Base-by-base conservation (phyloP, 92 coral and sea anemone species). In the Paramuricea clavata region DNA sequence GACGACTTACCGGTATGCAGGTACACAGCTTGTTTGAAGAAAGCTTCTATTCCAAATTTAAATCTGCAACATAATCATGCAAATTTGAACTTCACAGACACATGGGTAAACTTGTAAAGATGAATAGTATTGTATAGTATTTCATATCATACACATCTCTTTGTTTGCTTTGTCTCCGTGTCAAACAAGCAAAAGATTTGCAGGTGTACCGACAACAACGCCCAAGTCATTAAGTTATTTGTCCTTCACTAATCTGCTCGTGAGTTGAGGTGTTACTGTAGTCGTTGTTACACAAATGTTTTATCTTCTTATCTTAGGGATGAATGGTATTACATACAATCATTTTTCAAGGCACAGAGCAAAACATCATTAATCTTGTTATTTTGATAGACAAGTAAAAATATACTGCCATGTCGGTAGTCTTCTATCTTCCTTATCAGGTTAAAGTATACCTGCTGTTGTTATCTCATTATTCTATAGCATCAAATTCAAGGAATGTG, bases 191-290 rank as follows among this genome's bases (percentile, higher is more conserved):
- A 65, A 65, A 33, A 65, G 19, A 26, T 2, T 62, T 25, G 72
- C 28, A 9, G 10, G 9, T 65, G 35, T 31, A 31, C 36, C 21
- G 68, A 60, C 68, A 60, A 60, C 11, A 16, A 65, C 36, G 36
- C 72, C 72, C 39, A 65, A 27, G 72, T 65, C 72, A 65, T 28
- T 31, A 65, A 31, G 35, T 28, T 65, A 6, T 65, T 65, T 65
- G 72, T 65, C 72, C 72, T 27, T 27, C 39, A 28, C 11, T 33
- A 19, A 28, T 65, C 72, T 65, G 72, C 72, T 65, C 39, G 36
- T 16, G 72, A 65, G 72, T 65, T 65, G 12, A 28, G 36, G 1
- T 65, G 39, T 65, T 65, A 15, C 72, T 65, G 13, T 31, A 12
- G 36, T 28, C 22, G 36, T 27, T 65, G 72, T 65, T 27, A 19